Evolutionary conservation across 2,888 invertebrate genomes (phyloP), one percentile per base, ranked within the genome.

Genomic region (Chrysolina haemoptera): DNA sequence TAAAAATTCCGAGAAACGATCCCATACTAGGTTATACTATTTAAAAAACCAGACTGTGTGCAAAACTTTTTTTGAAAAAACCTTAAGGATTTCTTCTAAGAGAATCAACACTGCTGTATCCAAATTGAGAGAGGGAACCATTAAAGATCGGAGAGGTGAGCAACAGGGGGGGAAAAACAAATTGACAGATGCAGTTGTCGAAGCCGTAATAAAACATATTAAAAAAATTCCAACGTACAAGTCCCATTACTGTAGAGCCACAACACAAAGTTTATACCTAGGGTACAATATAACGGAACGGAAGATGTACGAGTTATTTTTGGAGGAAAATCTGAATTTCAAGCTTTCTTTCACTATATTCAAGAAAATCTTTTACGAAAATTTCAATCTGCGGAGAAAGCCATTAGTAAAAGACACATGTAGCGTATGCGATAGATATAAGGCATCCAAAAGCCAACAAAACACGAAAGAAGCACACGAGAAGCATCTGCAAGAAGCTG

Each of bases 171-270:
- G 6, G n/a, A 50, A 50, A 50, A n/a, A 50, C n/a, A 50, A n/a
- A n/a, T n/a, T 50, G n/a, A n/a, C n/a, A n/a, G 48, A 50, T 50
- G 16, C 48, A 50, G 48, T 14, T 50, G 48, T 50, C 48, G 48
- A 50, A 50, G 48, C 48, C 40, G 63, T 63, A 63, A 63, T 63
- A 63, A 41, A 63, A 63, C 63, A 63, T 41, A 41, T 63, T 63
- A 40, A 35, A 63, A 63, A 63, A 41, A 41, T 27, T 41, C 63
- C 48, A 16, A 16, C 18, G 9, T 50, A 48, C 63, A 40, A 63
- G 41, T 63, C 41, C 63, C 63, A 35, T 63, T 63, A 63, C 35
- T 63, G 63, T 63, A 63, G 63, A 62, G 62, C 62, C 62, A 62
- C 27, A 62, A 62, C 62, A 62, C 62, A 62, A 62, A 62, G 22